Evolutionary conservation across 1,140 invertebrate species (phyloP).

Genomic region (Drosophila kepulauana): DNA sequence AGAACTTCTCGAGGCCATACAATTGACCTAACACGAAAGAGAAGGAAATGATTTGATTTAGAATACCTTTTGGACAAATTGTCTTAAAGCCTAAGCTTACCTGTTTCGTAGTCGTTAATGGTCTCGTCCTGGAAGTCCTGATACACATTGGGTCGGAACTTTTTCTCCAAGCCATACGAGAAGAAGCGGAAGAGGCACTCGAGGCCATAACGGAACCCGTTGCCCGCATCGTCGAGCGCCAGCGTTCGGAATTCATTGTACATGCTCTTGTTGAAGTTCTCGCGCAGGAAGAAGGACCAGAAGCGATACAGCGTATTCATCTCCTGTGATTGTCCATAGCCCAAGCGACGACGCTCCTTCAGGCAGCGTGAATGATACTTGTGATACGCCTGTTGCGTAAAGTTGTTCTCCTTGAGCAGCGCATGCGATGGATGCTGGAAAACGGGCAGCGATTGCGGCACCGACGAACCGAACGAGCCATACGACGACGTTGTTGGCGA

Average conservation of each 20-base stretch:
- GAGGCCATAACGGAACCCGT: slow-evolving; percentile 95
- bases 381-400: slow-evolving; percentile 98
- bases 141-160: slow-evolving; percentile 96
- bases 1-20: slow-evolving; percentile 99
- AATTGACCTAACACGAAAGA: slow-evolving; percentile 92
- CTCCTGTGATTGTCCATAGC: slow-evolving; percentile 96
- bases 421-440: slow-evolving; percentile 99
- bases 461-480: slow-evolving; percentile 91
- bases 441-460: slow-evolving; percentile 92
- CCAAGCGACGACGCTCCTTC: slow-evolving; percentile 96
- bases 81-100: slow-evolving; percentile 86
- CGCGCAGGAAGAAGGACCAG: slow-evolving; percentile 99
- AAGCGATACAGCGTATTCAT: slow-evolving; percentile 99
- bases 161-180: slow-evolving; percentile 98
- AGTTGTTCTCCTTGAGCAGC: slow-evolving; percentile 98
- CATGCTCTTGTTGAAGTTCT: slow-evolving; percentile 99
- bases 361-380: slow-evolving; percentile 97
- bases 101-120: slow-evolving; percentile 95
- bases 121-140: slow-evolving; percentile 98
- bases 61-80: background rate
- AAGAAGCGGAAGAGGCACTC: slow-evolving; percentile 99
- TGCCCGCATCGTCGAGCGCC: slow-evolving; percentile 96
- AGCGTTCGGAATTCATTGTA: slow-evolving; percentile 96
- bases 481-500: slow-evolving; percentile 91
- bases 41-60: background rate